Base-by-base conservation (phyloP, 1,140 invertebrate genomes). In the Eueides isabella region DNA sequence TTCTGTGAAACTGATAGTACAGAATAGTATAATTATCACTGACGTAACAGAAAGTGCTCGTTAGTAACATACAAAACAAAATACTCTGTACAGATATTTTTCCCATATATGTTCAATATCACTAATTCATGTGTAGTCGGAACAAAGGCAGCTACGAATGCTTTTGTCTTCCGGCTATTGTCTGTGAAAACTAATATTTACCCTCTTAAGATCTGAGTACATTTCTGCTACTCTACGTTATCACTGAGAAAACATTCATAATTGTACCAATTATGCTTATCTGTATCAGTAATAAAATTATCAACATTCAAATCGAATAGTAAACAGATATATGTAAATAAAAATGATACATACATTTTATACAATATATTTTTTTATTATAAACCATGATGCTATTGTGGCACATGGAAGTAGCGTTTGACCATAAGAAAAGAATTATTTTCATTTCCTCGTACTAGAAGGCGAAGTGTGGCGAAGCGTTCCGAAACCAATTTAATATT, bases 161-260 rank as follows among this genome's bases (percentile, higher is more conserved):
- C 44, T 33, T 67, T 61, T 72, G 71, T 72, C 64, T 72, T 72
- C 71, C 71, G 71, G 71, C 65, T 67, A 33, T 72, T 72, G 64
- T 67, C 26, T 72, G 48, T 19, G 41, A 31, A 44, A 67, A 55
- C 31, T 30, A 72, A 72, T 62, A 66, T 72, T 72, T 65, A 65
- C 70, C 61, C 63, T 31, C 44, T 68, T 30, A 14, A 61, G 66
- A 61, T 44, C 19, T 16, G 48, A 68, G 48, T 33, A 48, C 67
- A 31, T 61, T 61, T 55, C 66, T 30, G 28, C 44, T 68, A 61
- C 67, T 68, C 55, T 55, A 61, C 48, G 23, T 31, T 68, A 68
- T 61, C 66, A 19, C 48, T 61, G 29, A 33, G 66, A 67, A 67
- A 16, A 55, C 41, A 35, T 28, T 12, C 48, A 23, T 55, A 26